Percentiles rank a stretch among this genome's conserved stretches.
Conservation (phyloP, 1,140 invertebrate species). For the Heliothis virescens region DNA sequence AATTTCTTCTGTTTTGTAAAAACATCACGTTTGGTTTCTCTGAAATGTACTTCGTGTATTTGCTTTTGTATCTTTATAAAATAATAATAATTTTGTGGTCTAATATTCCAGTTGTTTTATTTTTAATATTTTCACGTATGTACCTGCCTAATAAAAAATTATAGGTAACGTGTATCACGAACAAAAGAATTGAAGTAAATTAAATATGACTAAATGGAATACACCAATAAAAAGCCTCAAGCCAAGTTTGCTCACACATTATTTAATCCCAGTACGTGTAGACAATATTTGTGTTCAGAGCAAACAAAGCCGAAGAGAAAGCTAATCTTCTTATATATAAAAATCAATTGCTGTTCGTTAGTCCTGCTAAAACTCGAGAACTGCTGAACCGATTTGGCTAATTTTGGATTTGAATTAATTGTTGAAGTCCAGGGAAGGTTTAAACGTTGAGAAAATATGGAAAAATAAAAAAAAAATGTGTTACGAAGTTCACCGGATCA, state of each 20-base stretch:
- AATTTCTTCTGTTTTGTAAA: conserved; percentile 7
- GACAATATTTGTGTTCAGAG: conserved; percentile 28
- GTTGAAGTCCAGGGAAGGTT: no score
- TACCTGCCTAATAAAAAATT: no score
- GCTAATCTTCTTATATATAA: no score
- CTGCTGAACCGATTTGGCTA: no score
- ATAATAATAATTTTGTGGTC: background rate
- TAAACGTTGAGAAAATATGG: no score
- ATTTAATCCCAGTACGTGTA: conserved; percentile 18
- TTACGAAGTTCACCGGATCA: no score
- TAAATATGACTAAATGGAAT: background rate
- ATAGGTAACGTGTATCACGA: no score
- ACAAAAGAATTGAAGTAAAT: background rate
- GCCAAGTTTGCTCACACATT: conserved; percentile 5
- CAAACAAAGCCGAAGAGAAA: background rate
- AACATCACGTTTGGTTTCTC: background rate
- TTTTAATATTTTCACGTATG: background rate
- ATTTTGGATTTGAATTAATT: no score
- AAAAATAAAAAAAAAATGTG: no score
- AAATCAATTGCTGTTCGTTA: no score
- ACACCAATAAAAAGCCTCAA: conserved; percentile 13
- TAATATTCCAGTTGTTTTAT: background rate
- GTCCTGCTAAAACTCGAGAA: no score
- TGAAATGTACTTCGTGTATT: background rate
- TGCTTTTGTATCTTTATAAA: no score